These are phyloP conservation scores for Xenopus tropicalis DNA, from an alignment of 2,113 vertebrate species.

Conservation along the genomic window DNA sequence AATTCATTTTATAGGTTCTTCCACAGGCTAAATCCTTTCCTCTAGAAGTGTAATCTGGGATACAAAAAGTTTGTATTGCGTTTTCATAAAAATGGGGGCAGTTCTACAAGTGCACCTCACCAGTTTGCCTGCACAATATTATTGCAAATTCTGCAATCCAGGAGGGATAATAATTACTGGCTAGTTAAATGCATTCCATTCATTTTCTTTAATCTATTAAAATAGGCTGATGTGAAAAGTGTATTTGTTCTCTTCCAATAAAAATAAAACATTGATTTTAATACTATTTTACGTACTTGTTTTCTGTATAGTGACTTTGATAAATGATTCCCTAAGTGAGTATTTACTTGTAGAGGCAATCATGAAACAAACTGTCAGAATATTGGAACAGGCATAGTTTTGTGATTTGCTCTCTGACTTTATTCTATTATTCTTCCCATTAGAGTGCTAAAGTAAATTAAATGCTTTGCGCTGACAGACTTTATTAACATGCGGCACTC, in stretches of 20 bases:
- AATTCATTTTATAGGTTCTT: too few relatives aligned
- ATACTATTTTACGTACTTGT: neutral
- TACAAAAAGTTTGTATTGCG: too few relatives aligned
- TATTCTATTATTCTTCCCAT: slow-evolving; percentile 8
- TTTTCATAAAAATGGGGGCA: too few relatives aligned
- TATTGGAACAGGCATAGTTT: slow-evolving; percentile 1
- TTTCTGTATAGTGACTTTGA: slow-evolving; percentile 13
- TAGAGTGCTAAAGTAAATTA: slow-evolving; percentile 19
- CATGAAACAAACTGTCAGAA: slow-evolving; percentile 15
- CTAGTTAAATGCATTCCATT: too few relatives aligned
- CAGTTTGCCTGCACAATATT: too few relatives aligned
- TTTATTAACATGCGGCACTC: slow-evolving; percentile 17
- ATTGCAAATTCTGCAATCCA: too few relatives aligned
- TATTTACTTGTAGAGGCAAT: slow-evolving; percentile 11
- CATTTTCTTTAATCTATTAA: too few relatives aligned
- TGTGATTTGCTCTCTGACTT: slow-evolving; percentile 21
- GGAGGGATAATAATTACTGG: too few relatives aligned
- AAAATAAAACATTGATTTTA: slow-evolving; percentile 3
- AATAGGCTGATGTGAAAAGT: too few relatives aligned
- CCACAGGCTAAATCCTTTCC: too few relatives aligned
- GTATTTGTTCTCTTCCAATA: neutral
- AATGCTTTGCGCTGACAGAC: slow-evolving; percentile 5
- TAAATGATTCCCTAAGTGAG: slow-evolving; percentile 24
- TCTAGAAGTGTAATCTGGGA: too few relatives aligned
- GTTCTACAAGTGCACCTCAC: too few relatives aligned